A percentile compares a stretch with the other conserved stretches of the same genome.
phyloP scores from a whole-genome alignment of 2,797 vertebrate species.

The Syngnathus rostellatus region DNA sequence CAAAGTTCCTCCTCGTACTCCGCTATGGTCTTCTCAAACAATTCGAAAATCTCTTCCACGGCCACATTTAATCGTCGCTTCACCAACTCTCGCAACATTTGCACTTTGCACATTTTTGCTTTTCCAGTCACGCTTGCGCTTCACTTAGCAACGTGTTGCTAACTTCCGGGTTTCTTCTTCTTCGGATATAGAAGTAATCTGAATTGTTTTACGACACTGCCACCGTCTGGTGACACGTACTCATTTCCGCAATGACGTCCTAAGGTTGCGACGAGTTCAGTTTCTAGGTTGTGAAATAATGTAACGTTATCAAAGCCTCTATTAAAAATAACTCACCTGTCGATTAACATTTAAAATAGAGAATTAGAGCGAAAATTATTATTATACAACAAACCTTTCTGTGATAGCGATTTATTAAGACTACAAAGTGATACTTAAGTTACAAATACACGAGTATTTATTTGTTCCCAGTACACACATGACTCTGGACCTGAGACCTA shows the following conservation, averaged over 20 bases:
- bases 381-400: too few relatives aligned
- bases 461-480: neutral
- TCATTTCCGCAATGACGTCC: too few relatives aligned
- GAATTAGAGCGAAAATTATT: too few relatives aligned
- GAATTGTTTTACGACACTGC: neutral
- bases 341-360: too few relatives aligned
- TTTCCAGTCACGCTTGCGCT: neutral
- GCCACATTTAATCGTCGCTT: neutral
- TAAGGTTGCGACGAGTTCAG: too few relatives aligned
- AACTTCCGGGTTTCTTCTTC: neutral
- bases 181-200: neutral
- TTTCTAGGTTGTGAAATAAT: too few relatives aligned
- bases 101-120: slow-evolving; percentile 1
- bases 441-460: neutral
- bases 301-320: too few relatives aligned
- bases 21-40: slow-evolving; percentile 1
- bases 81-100: neutral
- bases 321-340: too few relatives aligned
- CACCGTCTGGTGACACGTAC: neutral
- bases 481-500: neutral
- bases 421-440: neutral
- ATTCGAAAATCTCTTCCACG: neutral
- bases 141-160: neutral
- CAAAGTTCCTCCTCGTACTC: slow-evolving; percentile 2
- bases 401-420: neutral